These are phyloP conservation scores for Pandemis corylana DNA, from an alignment of 2,888 invertebrate species.

Conservation along the genomic window DNA sequence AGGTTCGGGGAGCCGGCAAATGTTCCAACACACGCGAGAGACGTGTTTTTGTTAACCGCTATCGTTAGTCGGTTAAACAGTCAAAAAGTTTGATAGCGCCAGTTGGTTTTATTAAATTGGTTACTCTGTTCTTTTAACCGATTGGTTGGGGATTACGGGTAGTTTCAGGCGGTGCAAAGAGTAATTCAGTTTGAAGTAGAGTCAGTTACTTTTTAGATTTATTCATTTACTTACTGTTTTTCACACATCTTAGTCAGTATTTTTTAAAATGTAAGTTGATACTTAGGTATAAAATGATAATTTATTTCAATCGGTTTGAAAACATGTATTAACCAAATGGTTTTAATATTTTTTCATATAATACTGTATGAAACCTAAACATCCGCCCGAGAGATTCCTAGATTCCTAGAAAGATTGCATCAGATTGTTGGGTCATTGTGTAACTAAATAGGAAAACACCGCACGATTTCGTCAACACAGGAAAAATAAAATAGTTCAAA, in stretches of 20 bases:
- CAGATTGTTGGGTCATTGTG: too few species aligned
- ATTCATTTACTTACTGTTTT: background rate
- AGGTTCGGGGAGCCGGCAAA: slow-evolving; percentile 33
- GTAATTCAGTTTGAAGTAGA: background rate
- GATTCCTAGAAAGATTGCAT: too few species aligned
- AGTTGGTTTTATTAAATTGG: slow-evolving; percentile 8
- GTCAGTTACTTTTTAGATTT: background rate
- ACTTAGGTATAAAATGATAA: too few species aligned
- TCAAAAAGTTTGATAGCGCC: slow-evolving; percentile 23
- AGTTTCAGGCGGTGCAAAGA: background rate
- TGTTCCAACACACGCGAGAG: slow-evolving; percentile 39
- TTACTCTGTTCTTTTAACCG: background rate
- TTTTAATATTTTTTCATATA: too few species aligned
- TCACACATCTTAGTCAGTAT: background rate
- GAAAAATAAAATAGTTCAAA: background rate
- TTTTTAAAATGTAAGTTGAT: too few species aligned
- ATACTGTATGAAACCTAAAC: too few species aligned
- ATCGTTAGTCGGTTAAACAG: slow-evolving; percentile 27
- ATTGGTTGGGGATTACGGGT: background rate
- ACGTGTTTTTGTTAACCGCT: slow-evolving; percentile 34
- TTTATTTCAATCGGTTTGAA: too few species aligned
- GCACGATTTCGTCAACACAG: too few species aligned
- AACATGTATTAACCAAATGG: too few species aligned
- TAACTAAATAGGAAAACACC: too few species aligned
- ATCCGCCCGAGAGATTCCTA: too few species aligned